Conservation (phyloP, 2,797 vertebrate species). For the Parauchenoglanis punctatus region DNA sequence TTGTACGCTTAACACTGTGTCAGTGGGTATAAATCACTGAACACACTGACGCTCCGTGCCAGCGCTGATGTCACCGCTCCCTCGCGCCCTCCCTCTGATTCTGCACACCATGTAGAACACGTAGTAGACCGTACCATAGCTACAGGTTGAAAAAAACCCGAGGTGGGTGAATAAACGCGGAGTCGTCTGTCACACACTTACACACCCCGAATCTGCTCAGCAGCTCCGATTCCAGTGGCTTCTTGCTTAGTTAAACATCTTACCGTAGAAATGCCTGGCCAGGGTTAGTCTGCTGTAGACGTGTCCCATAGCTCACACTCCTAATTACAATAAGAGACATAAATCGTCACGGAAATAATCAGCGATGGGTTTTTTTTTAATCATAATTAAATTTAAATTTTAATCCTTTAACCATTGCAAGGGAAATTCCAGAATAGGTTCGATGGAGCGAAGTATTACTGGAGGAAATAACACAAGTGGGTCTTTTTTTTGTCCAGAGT, state of each 20-base stretch:
- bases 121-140: not conserved
- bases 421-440: not conserved
- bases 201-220: not conserved
- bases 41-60: slow-evolving; percentile 8
- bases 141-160: not conserved
- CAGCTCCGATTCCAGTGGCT: too few species aligned
- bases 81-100: not conserved
- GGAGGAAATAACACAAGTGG: not conserved
- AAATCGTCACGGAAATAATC: not conserved
- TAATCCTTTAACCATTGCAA: not conserved
- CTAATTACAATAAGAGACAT: not conserved
- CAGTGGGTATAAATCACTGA: slow-evolving; percentile 10
- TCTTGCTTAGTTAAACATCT: slow-evolving; percentile 5
- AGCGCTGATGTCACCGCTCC: slow-evolving; percentile 18
- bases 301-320: too few species aligned
- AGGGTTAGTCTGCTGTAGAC: not conserved
- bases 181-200: not conserved
- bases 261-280: not conserved
- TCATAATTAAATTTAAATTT: too few species aligned
- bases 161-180: not conserved
- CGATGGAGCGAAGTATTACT: not conserved
- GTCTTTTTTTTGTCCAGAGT: not conserved
- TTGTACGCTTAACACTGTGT: not conserved
- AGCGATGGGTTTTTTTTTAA: not conserved
- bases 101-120: not conserved